Evolutionary conservation across 2,888 invertebrate genomes (phyloP).

Genomic region (Gisinianus flammeolus): DNA sequence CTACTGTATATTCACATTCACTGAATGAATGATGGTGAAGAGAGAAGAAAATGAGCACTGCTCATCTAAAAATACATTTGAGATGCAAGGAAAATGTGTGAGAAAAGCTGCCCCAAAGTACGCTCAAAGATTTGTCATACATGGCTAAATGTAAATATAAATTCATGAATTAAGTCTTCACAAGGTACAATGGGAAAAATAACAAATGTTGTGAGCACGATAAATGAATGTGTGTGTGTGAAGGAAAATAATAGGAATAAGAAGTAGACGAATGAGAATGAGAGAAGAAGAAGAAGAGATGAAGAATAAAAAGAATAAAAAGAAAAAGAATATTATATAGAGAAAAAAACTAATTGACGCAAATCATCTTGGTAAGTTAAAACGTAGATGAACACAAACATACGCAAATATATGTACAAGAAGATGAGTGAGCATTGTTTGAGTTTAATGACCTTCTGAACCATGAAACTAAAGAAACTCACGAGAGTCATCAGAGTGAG

Average conservation of each 20-base stretch:
- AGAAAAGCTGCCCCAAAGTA: not conserved
- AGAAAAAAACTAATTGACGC: conserved; percentile 36
- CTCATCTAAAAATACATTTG: not conserved
- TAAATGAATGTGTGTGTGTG: not conserved
- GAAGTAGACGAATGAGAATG: not conserved
- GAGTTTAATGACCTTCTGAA: conserved; percentile 43
- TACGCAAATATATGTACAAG: conserved; percentile 14
- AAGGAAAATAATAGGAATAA: not conserved
- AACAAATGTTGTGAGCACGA: conserved; percentile 15
- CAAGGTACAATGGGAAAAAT: not conserved
- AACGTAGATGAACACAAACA: conserved; percentile 1
- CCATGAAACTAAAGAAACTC: conserved; percentile 4
- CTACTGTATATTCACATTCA: no score
- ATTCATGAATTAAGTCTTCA: conserved; percentile 8
- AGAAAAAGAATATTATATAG: not conserved
- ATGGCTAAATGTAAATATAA: not conserved
- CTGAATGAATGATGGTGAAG: not conserved
- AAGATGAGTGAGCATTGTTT: conserved; percentile 42
- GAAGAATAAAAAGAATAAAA: not conserved
- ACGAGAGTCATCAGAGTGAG: conserved; percentile 2
- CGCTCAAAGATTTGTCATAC: conserved; percentile 7
- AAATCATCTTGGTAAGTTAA: conserved; percentile 30
- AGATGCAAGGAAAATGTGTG: not conserved
- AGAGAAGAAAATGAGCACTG: conserved; percentile 4
- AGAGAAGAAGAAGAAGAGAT: conserved; percentile 3